Evolutionary conservation across 2,797 vertebrate species (phyloP).

Genomic region (Anisognathus igniventris): DNA sequence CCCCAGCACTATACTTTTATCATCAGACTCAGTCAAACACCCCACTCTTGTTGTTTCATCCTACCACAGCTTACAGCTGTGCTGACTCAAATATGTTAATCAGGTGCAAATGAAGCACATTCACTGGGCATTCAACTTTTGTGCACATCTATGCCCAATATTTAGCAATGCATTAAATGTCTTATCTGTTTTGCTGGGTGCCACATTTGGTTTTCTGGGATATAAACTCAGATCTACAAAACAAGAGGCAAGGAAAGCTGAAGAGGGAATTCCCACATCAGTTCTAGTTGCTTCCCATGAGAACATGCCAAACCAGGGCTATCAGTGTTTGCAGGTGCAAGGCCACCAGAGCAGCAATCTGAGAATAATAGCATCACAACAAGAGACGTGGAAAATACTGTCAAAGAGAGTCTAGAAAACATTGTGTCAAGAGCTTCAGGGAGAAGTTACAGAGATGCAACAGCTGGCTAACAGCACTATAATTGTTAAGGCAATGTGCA

Average conservation of each 20-base stretch:
- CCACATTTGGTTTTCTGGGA: neutral
- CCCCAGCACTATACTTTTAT: neutral
- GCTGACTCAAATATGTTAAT: neutral
- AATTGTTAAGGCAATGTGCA: neutral
- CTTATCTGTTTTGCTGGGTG: neutral
- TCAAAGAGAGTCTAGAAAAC: neutral
- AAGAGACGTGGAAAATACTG: neutral
- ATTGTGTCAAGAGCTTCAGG: neutral
- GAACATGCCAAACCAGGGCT: neutral
- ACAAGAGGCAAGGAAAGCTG: neutral
- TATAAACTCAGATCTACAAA: neutral
- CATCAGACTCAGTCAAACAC: neutral
- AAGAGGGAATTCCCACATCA: neutral
- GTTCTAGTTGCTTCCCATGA: neutral
- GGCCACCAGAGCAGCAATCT: neutral
- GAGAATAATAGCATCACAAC: neutral
- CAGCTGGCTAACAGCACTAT: neutral
- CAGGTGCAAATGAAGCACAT: neutral
- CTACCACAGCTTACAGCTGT: neutral
- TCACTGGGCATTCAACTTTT: neutral
- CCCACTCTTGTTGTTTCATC: neutral
- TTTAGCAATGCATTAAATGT: neutral
- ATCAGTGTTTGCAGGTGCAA: slow-evolving; percentile 13
- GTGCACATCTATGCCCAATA: neutral
- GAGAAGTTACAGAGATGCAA: neutral